Percentiles rank a stretch among this genome's conserved stretches.
phyloP scores from a whole-genome alignment of 2,888 invertebrate species.

The Serrognathus titanus region DNA sequence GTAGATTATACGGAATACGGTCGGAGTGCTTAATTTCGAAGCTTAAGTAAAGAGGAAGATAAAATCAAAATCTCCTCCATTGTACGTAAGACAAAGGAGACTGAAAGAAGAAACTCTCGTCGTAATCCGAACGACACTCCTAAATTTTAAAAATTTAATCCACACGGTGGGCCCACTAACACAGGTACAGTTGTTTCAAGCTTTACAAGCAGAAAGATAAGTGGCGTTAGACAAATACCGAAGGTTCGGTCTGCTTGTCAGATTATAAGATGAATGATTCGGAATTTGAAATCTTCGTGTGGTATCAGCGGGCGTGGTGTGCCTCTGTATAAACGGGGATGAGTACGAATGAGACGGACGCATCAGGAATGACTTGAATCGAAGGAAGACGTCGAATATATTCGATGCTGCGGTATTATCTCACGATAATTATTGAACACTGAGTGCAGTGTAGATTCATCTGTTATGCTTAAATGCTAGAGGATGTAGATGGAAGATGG shows the following conservation, averaged over 20 bases:
- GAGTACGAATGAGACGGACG: constrained; percentile 14
- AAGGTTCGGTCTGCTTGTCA: constrained; percentile 51
- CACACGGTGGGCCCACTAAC: constrained; percentile 14
- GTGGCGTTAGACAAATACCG: constrained; percentile 25
- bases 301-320: constrained; percentile 30
- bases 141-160: constrained; percentile 21
- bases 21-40: too few species aligned
- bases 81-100: too few species aligned
- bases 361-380: constrained; percentile 3
- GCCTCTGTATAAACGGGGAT: constrained; percentile 19
- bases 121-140: neutral
- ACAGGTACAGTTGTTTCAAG: constrained; percentile 24
- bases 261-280: constrained; percentile 56
- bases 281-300: constrained; percentile 45
- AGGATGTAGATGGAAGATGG: constrained; percentile 12
- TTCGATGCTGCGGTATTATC: constrained; percentile 22
- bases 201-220: constrained; percentile 24
- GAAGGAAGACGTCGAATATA: constrained; percentile 14
- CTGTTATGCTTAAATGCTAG: constrained; percentile 25
- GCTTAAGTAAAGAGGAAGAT: too few species aligned
- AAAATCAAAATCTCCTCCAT: too few species aligned
- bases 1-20: too few species aligned
- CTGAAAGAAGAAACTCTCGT: too few species aligned
- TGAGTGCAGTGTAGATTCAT: constrained; percentile 21
- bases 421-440: constrained; percentile 29